A percentile compares a stretch with the other conserved stretches of the same genome.
Conservation (phyloP, 2,113 vertebrate species). For the Loxodonta africana region DNA sequence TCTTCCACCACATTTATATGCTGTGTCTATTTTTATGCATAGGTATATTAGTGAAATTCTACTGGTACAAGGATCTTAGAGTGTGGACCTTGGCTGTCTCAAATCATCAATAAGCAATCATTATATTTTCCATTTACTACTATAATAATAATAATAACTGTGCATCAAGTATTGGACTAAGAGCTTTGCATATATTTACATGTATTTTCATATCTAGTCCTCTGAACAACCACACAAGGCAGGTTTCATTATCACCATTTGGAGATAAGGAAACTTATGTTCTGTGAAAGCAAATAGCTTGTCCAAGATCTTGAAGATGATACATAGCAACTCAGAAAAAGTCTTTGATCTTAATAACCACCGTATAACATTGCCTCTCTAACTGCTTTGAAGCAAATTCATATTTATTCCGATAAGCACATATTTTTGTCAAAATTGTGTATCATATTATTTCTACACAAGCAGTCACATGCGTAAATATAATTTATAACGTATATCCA, state of each 20-base stretch:
- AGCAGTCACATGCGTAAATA: conserved; percentile 8
- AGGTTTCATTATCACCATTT: not conserved
- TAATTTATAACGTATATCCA: not conserved
- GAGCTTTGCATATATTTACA: conserved; percentile 25
- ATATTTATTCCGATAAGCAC: conserved; percentile 31
- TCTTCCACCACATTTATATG: not conserved
- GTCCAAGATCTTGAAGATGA: not conserved
- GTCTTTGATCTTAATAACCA: conserved; percentile 51
- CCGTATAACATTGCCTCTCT: not conserved
- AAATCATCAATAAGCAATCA: not conserved
- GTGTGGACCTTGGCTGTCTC: not conserved
- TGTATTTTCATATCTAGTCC: conserved; percentile 19
- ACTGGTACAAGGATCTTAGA: not conserved
- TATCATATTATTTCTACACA: not conserved
- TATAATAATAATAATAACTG: not conserved
- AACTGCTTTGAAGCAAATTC: not conserved
- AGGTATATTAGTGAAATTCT: not conserved
- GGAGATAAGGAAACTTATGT: not conserved
- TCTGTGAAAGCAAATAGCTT: conserved; percentile 43
- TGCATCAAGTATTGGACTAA: not conserved
- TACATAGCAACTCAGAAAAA: not conserved
- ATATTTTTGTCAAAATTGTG: conserved; percentile 32
- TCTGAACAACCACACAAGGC: conserved; percentile 6
- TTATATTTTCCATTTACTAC: not conserved
- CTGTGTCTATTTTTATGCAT: not conserved